Conservation (phyloP, 2,113 vertebrate species). For the Trochalopteron elliotii region DNA sequence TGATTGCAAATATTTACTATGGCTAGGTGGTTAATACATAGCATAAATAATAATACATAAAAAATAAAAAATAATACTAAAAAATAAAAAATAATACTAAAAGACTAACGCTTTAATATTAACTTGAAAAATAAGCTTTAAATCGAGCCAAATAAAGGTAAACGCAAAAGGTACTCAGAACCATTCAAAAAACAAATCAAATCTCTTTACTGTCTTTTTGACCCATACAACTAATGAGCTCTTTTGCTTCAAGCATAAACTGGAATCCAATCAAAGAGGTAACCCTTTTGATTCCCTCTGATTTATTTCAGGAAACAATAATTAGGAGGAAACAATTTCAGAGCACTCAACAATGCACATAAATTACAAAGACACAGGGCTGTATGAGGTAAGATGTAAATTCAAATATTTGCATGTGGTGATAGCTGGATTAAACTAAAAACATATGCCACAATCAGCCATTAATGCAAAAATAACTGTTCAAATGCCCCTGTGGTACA, state of each 20-base stretch:
- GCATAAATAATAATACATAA: too few species aligned
- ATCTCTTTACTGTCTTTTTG: background rate
- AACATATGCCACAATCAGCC: background rate
- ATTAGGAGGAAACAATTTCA: slow-evolving; percentile 4
- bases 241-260: background rate
- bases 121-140: background rate
- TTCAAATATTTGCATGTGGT: background rate
- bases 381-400: background rate
- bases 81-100: background rate
- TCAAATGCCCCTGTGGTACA: background rate
- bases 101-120: background rate
- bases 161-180: background rate
- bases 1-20: background rate
- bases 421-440: background rate
- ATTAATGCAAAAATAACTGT: background rate
- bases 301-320: background rate
- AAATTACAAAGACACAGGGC: background rate
- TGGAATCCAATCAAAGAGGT: background rate
- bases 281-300: background rate
- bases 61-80: background rate
- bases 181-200: background rate
- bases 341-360: background rate
- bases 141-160: background rate
- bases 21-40: background rate
- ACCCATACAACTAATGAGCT: background rate